Evolutionary conservation across 35 echinoderm and acorn worm genomes (phyloP).

Genomic region (Lytechinus variegatus): DNA sequence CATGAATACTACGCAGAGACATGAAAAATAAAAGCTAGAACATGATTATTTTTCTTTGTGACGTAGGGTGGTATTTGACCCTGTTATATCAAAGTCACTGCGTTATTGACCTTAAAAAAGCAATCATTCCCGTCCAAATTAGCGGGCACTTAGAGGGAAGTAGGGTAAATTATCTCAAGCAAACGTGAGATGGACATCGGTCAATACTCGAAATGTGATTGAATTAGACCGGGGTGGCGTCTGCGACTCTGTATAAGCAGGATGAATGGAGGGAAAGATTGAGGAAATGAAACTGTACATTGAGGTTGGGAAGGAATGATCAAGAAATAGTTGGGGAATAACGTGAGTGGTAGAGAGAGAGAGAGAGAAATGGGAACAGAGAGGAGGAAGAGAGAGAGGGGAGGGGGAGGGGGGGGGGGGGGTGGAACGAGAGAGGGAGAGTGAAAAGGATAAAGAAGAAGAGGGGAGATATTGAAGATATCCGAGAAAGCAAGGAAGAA

Average conservation of each 20-base stretch:
- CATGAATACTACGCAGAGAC: not conserved
- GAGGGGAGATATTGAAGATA: too few relatives aligned
- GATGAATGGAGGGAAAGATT: not conserved
- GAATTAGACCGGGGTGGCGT: constrained; percentile 13
- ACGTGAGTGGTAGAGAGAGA: too few relatives aligned
- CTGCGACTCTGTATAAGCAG: not conserved
- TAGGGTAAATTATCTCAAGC: not conserved
- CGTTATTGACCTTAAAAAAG: constrained; percentile 43
- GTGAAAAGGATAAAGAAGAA: too few relatives aligned
- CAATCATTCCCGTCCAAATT: constrained; percentile 40
- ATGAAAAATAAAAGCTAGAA: not conserved
- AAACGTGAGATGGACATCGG: constrained; percentile 15
- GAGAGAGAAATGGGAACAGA: not conserved
- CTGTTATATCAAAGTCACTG: not conserved
- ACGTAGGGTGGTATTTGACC: constrained; percentile 17
- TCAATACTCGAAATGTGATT: constrained; percentile 42
- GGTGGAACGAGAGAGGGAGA: not conserved
- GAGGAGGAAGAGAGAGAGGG: not conserved
- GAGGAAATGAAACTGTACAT: not conserved
- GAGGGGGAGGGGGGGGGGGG: too few relatives aligned
- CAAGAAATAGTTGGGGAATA: not conserved
- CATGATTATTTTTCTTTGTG: not conserved
- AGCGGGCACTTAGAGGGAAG: not conserved
- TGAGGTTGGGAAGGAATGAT: not conserved
- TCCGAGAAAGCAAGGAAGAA: not conserved